phyloP scores from a whole-genome alignment of 2,888 invertebrate genomes.

The Vandiemenella viatica region DNA sequence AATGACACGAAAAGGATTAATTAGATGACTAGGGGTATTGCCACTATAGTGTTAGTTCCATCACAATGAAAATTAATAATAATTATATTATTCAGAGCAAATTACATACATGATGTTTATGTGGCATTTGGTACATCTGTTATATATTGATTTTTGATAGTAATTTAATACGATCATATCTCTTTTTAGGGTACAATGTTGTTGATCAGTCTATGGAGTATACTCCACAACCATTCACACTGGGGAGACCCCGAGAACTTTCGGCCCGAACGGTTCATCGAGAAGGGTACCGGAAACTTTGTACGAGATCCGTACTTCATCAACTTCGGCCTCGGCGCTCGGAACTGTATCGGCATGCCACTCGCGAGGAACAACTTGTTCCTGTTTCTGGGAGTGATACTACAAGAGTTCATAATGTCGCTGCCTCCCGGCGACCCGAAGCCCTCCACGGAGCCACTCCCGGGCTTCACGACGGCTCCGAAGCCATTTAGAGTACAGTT shows the following conservation, averaged over 20 bases:
- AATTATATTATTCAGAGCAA: no score
- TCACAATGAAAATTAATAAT: no score
- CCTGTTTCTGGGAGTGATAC: constrained; percentile 15
- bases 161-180: not conserved
- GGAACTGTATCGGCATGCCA: constrained; percentile 17
- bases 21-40: no score
- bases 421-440: constrained; percentile 11
- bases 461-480: constrained; percentile 16
- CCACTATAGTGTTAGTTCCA: no score
- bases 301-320: constrained; percentile 12
- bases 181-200: constrained; percentile 14
- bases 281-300: constrained; percentile 13
- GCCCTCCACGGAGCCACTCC: constrained; percentile 10
- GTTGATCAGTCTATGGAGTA: constrained; percentile 13
- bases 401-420: constrained; percentile 16
- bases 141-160: no score
- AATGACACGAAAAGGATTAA: no score
- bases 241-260: constrained; percentile 19
- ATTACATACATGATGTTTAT: no score
- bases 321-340: constrained; percentile 18
- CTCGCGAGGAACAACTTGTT: constrained; percentile 16
- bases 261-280: constrained; percentile 17
- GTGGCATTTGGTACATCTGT: no score
- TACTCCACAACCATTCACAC: constrained; percentile 14
- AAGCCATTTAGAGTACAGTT: constrained; percentile 13